Percentiles rank a stretch among this genome's conserved stretches.
Evolutionary conservation across 2,113 vertebrate species (phyloP).

Genomic region (Carlito syrichta): DNA sequence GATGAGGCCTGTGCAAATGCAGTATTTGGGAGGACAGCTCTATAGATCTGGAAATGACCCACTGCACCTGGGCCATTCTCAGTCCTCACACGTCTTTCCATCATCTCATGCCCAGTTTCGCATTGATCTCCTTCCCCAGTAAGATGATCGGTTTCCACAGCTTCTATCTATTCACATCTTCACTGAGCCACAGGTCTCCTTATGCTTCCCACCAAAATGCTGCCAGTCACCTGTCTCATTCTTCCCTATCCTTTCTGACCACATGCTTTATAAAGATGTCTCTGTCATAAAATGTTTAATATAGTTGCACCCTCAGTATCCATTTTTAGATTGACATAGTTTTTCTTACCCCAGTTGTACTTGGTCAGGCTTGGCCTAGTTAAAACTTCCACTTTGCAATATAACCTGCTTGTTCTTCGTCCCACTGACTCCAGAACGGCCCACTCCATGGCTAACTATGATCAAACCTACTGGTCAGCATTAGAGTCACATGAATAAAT

Average conservation of each 20-base stretch:
- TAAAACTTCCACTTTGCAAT: neutral
- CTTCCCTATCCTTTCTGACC: neutral
- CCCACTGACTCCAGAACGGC: neutral
- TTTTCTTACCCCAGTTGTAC: neutral
- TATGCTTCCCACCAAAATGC: neutral
- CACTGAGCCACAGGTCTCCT: neutral
- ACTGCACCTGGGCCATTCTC: neutral
- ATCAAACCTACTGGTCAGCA: neutral
- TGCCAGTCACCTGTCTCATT: neutral
- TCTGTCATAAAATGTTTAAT: neutral
- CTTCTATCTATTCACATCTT: neutral
- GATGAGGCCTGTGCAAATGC: neutral
- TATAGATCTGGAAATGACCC: neutral
- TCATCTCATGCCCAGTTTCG: neutral
- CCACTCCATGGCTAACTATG: fast-evolving
- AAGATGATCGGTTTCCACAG: neutral
- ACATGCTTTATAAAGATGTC: neutral
- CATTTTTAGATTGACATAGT: neutral
- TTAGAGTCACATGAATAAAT: neutral
- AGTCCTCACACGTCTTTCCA: too few species aligned
- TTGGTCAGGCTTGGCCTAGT: neutral
- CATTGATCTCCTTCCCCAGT: neutral
- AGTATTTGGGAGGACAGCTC: too few species aligned
- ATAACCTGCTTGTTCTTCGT: neutral
- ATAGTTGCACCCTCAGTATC: neutral